These are phyloP conservation scores for Nymphalis polychloros DNA, from an alignment of 2,888 invertebrate species.

Conservation along the genomic window DNA sequence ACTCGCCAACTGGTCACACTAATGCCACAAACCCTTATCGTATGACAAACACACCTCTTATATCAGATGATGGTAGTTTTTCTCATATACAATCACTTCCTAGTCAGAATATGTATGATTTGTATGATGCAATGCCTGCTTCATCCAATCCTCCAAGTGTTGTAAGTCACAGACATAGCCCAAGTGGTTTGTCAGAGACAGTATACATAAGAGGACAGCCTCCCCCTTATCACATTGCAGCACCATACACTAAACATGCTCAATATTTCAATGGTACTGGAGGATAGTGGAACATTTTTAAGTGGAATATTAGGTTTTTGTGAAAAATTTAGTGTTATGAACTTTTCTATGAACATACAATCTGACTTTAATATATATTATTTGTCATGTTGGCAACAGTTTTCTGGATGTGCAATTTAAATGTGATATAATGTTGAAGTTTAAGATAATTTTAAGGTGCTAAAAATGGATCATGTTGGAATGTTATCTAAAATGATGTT, in stretches of 20 bases:
- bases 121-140: constrained; percentile 73
- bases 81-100: constrained; percentile 72
- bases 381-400: constrained; percentile 50
- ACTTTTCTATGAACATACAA: constrained; percentile 54
- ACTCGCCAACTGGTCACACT: constrained; percentile 78
- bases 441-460: constrained; percentile 72
- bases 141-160: constrained; percentile 70
- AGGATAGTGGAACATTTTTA: constrained; percentile 62
- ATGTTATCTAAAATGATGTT: constrained; percentile 49
- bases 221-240: constrained; percentile 92
- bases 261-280: constrained; percentile 83
- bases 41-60: constrained; percentile 75
- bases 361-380: constrained; percentile 41
- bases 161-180: constrained; percentile 68
- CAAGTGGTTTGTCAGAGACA: constrained; percentile 64
- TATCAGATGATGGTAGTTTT: constrained; percentile 77
- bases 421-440: constrained; percentile 71
- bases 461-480: constrained; percentile 64
- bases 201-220: constrained; percentile 80
- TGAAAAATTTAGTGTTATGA: constrained; percentile 44
- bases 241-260: constrained; percentile 90
- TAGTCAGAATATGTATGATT: constrained; percentile 75
- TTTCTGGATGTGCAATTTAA: constrained; percentile 75
- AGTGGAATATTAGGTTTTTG: constrained; percentile 44
- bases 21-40: constrained; percentile 76